phyloP scores from a whole-genome alignment of 2,113 vertebrate genomes.

The Pedionomus torquatus region DNA sequence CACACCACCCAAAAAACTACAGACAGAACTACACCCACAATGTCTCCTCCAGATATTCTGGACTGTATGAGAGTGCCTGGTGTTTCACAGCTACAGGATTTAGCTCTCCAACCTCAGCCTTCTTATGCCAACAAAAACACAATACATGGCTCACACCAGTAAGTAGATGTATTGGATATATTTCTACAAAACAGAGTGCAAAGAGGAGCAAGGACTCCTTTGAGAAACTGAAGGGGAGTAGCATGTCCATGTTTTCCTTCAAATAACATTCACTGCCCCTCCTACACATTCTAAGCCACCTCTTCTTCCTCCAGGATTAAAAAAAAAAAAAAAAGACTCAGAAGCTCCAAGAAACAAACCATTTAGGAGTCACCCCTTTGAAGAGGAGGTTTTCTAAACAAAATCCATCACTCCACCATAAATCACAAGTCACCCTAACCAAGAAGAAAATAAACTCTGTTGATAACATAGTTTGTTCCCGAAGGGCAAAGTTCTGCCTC shows the following conservation, averaged over 20 bases:
- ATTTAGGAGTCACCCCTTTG: conserved; percentile 26
- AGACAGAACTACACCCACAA: conserved; percentile 38
- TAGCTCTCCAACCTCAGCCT: conserved; percentile 1
- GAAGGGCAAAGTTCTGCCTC: conserved; percentile 51
- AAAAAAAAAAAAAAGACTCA: background rate
- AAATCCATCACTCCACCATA: conserved; percentile 36
- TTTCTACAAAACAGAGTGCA: background rate
- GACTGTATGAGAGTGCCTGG: background rate
- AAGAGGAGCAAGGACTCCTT: background rate
- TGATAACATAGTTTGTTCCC: conserved; percentile 16
- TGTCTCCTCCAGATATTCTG: background rate
- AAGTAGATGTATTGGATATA: background rate
- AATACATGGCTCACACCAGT: background rate
- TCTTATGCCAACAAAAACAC: conserved; percentile 28
- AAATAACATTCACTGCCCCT: background rate
- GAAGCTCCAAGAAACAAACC: conserved; percentile 22
- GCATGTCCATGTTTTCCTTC: background rate
- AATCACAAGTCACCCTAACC: conserved; percentile 31
- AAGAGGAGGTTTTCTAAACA: conserved; percentile 41
- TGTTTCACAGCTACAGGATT: background rate
- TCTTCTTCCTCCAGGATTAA: background rate
- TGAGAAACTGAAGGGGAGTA: background rate
- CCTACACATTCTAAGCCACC: background rate
- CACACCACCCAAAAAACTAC: background rate
- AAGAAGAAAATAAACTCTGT: conserved; percentile 48